Percentiles rank a stretch among this genome's conserved stretches.
Evolutionary conservation across 2,888 invertebrate genomes (phyloP).

Genomic region (Exephanes ischioxanthus): DNA sequence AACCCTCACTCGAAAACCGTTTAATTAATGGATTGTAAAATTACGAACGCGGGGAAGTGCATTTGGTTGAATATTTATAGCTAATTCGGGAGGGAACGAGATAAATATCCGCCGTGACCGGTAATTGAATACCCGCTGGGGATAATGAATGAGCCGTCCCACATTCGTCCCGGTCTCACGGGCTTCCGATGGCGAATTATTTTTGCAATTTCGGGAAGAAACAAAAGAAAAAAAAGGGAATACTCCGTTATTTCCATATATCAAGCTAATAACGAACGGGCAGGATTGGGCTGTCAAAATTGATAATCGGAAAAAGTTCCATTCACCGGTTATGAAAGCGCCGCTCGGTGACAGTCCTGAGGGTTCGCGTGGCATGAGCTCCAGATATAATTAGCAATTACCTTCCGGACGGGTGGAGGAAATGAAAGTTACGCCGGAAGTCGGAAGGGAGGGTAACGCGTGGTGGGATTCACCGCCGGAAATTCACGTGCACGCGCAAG

Average conservation of each 20-base stretch:
- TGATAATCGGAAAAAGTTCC: background rate
- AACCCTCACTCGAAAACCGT: slow-evolving; percentile 48
- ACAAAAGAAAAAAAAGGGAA: background rate
- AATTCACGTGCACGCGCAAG: background rate
- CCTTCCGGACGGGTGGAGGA: slow-evolving; percentile 3
- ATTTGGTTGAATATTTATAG: slow-evolving; percentile 61
- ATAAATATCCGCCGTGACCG: slow-evolving; percentile 51
- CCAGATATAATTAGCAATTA: slow-evolving; percentile 68
- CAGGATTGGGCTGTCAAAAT: background rate
- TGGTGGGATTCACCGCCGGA: slow-evolving; percentile 6
- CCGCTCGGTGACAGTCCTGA: background rate
- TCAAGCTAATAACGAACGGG: background rate
- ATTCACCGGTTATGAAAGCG: background rate
- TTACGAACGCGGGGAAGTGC: slow-evolving; percentile 53
- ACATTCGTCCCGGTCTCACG: background rate
- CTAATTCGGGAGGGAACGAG: slow-evolving; percentile 42
- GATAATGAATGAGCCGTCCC: slow-evolving; percentile 45
- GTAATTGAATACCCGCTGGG: slow-evolving; percentile 58
- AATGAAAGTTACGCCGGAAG: slow-evolving; percentile 40
- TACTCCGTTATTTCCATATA: background rate
- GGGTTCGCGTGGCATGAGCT: background rate
- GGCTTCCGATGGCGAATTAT: background rate
- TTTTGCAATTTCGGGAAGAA: background rate
- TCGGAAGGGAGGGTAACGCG: slow-evolving; percentile 12
- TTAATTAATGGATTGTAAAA: slow-evolving; percentile 69